Evolutionary conservation across 2,797 vertebrate genomes (phyloP).

Genomic region (Caiman crocodilus): DNA sequence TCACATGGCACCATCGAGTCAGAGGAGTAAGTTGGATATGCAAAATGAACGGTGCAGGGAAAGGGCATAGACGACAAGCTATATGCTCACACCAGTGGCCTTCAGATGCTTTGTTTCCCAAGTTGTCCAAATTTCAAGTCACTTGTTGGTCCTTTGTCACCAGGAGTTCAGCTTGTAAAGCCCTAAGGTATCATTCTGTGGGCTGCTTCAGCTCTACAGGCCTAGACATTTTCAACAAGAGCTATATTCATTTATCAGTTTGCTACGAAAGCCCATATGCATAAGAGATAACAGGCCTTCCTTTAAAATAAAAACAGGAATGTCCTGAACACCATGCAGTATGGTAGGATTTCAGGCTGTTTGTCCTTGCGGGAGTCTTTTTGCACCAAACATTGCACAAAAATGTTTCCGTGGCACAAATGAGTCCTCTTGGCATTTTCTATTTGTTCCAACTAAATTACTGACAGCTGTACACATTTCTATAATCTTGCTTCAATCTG

Average conservation of each 20-base stretch:
- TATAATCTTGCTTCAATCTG: slow-evolving; percentile 73
- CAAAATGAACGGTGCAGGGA: background rate
- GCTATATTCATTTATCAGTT: background rate
- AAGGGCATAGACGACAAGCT: background rate
- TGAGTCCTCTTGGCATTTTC: slow-evolving; percentile 62
- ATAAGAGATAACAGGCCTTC: background rate
- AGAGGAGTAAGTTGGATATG: background rate
- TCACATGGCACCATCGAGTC: background rate
- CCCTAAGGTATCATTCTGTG: accelerated
- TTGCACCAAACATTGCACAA: background rate
- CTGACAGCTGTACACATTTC: slow-evolving; percentile 75
- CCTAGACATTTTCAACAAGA: background rate
- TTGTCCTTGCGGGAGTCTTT: slow-evolving; percentile 66
- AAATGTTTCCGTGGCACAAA: slow-evolving; percentile 63
- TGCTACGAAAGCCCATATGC: background rate
- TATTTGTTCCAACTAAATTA: slow-evolving; percentile 62
- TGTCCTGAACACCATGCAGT: background rate
- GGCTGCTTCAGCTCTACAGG: background rate
- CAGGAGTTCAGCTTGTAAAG: background rate
- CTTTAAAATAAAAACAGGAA: background rate
- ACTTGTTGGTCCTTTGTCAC: accelerated
- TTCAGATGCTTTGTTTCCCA: background rate
- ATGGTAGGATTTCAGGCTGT: background rate
- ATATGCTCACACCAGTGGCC: background rate
- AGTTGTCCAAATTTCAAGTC: background rate